phyloP scores from a whole-genome alignment of 2,888 invertebrate species.

The Lycocerus yunnanus region DNA sequence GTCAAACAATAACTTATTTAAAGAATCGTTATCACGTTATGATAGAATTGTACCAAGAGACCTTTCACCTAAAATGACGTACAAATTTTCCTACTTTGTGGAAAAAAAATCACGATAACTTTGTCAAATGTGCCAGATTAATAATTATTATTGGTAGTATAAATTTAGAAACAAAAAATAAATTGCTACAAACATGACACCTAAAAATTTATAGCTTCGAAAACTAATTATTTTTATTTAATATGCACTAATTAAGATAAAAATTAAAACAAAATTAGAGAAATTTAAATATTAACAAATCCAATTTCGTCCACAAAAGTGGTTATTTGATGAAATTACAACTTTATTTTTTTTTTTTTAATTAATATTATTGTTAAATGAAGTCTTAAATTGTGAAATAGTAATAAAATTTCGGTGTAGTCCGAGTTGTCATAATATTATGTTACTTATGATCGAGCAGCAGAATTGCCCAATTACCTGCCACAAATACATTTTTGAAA shows the following conservation, averaged over 20 bases:
- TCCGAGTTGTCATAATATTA: no score
- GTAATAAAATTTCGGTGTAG: no score
- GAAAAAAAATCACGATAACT: not conserved
- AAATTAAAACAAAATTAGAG: not conserved
- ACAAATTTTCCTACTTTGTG: not conserved
- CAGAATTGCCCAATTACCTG: no score
- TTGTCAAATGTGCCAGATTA: not conserved
- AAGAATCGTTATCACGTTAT: constrained; percentile 1
- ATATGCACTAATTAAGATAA: not conserved
- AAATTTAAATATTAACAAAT: not conserved
- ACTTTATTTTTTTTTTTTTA: no score
- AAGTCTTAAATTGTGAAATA: no score
- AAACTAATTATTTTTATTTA: not conserved
- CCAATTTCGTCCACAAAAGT: not conserved
- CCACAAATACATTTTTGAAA: no score
- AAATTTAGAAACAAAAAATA: not conserved
- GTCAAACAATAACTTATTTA: constrained; percentile 6
- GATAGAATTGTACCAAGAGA: constrained; percentile 1
- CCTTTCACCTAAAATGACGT: constrained; percentile 12
- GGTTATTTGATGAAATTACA: no score
- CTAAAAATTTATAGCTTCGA: not conserved
- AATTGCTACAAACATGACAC: not conserved
- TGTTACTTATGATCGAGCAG: no score
- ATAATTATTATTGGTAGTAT: no score
- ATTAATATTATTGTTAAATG: no score